Evolutionary conservation across 2,888 invertebrate genomes (phyloP).

Genomic region (Yponomeuta malinellus): DNA sequence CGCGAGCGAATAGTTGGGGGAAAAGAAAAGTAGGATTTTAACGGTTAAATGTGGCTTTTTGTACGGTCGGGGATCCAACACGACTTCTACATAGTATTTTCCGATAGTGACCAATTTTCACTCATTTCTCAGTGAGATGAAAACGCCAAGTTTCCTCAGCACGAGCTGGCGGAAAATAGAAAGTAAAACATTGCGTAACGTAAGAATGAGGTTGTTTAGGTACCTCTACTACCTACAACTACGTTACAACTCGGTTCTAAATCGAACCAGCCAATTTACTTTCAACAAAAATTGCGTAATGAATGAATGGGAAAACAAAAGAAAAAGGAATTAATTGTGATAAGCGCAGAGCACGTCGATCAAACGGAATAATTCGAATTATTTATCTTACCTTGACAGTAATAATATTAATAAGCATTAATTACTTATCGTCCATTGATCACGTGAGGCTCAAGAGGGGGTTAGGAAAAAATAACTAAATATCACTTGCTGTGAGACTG

Average conservation of each 20-base stretch:
- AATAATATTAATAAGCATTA: too few relatives aligned
- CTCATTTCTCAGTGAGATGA: background rate
- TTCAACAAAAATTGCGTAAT: constrained; percentile 1
- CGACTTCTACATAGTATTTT: background rate
- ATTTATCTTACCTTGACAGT: too few relatives aligned
- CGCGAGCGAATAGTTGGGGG: too few relatives aligned
- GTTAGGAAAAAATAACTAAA: too few relatives aligned
- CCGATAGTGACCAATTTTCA: background rate
- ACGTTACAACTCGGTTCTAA: background rate
- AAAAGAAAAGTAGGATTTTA: too few relatives aligned
- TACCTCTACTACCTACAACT: background rate
- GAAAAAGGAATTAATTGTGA: background rate
- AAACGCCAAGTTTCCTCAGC: background rate
- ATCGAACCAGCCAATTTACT: constrained; percentile 7
- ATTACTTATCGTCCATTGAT: too few relatives aligned
- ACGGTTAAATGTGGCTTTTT: too few relatives aligned
- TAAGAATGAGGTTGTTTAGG: background rate
- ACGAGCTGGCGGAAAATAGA: constrained; percentile 9
- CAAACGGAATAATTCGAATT: background rate
- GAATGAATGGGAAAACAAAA: background rate
- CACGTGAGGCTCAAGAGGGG: too few relatives aligned
- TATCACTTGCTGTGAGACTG: too few relatives aligned
- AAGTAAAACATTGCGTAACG: constrained; percentile 13
- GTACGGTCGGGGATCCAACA: too few relatives aligned
- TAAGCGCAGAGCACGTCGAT: background rate